Evolutionary conservation across 2,888 invertebrate species (phyloP), one percentile per base, ranked within the genome.

Genomic region (Mongoloraphidia duomilia): DNA sequence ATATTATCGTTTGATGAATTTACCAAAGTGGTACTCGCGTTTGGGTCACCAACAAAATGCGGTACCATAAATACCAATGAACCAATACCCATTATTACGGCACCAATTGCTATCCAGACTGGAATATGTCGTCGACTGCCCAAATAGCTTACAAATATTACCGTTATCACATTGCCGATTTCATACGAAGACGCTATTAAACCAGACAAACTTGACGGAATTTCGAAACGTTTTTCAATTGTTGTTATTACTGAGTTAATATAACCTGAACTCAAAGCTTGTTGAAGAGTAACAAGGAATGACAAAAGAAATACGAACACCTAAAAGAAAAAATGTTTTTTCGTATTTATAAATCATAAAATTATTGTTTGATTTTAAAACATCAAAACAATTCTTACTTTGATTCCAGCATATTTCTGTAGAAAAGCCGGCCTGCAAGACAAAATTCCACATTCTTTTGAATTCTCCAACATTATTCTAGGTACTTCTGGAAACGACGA

Each of bases 241-340:
- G 94, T 95, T 57, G 94, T 94, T 67, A 95, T 93, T 69, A 95
- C 94, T 67, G 90, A 90, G 72, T 91, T 91, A 58, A 90, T 89
- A 67, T 91, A 91, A 56, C 91, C 91, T 53, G 90, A 91, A 67
- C 90, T 89, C 56, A 91, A 73, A 17, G 89, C 90, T 70, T 91
- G 91, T 66, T 91, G 91, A 57, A 91, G 74, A 60, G 90, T 91
- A 61, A 91, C 91, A 64, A 91, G 80, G 73, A 90, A 80, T 64
- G 90, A 90, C 58, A 91, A 77, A 61, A 91, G 79, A 67, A 89
- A 78, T 65, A 91, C 90, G 69, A 91, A 91, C 64, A 89, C 85
- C 82, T 86, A 72, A 50, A 76, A 74, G 49, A 52, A 52, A n/a
- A 53, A 55, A 44, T 44, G 13, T 13, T 26, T 26, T 14, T 9